A percentile compares a stretch with the other conserved stretches of the same genome.
Evolutionary conservation across 1,140 invertebrate genomes (phyloP).

Genomic region (Calliphora vicina): DNA sequence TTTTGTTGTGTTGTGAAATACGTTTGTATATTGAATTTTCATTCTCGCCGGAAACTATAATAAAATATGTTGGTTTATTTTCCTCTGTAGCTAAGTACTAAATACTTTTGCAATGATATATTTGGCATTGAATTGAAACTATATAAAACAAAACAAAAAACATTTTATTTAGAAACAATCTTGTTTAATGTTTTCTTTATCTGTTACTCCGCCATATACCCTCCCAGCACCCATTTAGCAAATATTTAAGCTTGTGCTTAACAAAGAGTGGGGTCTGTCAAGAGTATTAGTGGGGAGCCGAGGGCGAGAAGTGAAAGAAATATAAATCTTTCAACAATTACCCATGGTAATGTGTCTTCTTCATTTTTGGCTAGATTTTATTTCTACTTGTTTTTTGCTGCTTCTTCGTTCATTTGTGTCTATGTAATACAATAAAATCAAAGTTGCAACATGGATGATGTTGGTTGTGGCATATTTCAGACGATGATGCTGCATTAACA

Average conservation of each 20-base stretch:
- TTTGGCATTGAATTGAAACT: not conserved
- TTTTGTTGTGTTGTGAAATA: too few species aligned
- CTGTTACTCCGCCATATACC: not conserved
- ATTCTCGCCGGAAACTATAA: too few species aligned
- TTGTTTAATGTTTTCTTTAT: not conserved
- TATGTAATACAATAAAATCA: not conserved
- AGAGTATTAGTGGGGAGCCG: not conserved
- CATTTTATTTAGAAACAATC: not conserved
- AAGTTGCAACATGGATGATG: not conserved
- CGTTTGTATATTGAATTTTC: too few species aligned
- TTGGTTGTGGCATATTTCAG: not conserved
- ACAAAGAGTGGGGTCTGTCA: not conserved
- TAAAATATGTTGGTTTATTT: not conserved
- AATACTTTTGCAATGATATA: not conserved
- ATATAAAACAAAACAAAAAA: not conserved
- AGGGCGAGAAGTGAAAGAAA: not conserved
- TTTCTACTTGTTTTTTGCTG: not conserved
- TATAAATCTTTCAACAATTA: conserved; percentile 20
- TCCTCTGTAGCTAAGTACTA: too few species aligned
- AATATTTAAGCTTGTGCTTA: not conserved
- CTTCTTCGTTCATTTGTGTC: not conserved
- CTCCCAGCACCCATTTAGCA: not conserved
- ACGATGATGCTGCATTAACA: not conserved
- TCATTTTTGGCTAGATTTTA: not conserved
- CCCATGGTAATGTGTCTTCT: conserved; percentile 9